Evolutionary conservation across 1,140 invertebrate species (phyloP).

Genomic region (Aphaenogaster rudis): DNA sequence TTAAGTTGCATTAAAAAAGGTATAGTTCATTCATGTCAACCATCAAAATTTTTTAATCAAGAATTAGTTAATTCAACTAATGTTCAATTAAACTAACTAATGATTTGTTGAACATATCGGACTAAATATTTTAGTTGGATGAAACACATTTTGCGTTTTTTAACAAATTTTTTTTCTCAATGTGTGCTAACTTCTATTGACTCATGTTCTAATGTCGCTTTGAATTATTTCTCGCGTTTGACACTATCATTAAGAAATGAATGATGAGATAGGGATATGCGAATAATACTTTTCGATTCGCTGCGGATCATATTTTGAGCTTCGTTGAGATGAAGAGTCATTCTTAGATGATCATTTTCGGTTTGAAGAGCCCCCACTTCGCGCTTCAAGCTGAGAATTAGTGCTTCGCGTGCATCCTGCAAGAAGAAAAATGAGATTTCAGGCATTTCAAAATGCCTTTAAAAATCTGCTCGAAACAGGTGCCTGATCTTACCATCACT

Average conservation of each 20-base stretch:
- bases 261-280: background rate
- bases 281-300: constrained; percentile 76
- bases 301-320: constrained; percentile 62
- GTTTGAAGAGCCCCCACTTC: constrained; percentile 95
- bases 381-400: constrained; percentile 95
- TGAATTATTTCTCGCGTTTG: background rate
- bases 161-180: too few relatives aligned
- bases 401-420: constrained; percentile 96
- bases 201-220: background rate
- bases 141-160: too few relatives aligned
- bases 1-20: too few relatives aligned
- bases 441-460: background rate
- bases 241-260: background rate
- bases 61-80: too few relatives aligned
- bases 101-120: too few relatives aligned
- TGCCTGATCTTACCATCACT: constrained; percentile 93
- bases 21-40: too few relatives aligned
- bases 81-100: too few relatives aligned
- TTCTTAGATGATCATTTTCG: constrained; percentile 96
- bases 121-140: too few relatives aligned
- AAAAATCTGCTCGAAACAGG: background rate
- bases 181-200: background rate
- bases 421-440: constrained; percentile 20
- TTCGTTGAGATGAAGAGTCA: constrained; percentile 89
- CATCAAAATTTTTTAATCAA: too few relatives aligned